Evolutionary conservation across 2,888 invertebrate species (phyloP), one percentile per base, ranked within the genome.

Genomic region (Xestia c-nigrum): DNA sequence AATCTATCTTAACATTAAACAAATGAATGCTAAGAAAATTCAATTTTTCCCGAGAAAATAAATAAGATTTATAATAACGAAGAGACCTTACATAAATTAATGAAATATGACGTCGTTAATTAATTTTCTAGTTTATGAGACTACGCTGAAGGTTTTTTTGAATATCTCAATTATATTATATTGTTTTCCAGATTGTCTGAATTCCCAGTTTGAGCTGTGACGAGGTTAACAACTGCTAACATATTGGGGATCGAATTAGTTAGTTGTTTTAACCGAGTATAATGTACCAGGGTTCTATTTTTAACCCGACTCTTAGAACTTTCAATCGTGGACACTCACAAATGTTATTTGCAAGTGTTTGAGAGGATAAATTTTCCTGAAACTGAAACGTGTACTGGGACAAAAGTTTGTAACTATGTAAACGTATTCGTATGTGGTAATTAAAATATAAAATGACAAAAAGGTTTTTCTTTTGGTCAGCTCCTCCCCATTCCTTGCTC

Each of bases 41-140:
- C 0, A 3, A 1, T 59, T 63, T 59, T 76, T 70, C 31, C 4
- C 43, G 10, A 12, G 38, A 84, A 76, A 63, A 6, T 61, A 68
- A 74, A 80, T 69, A 72, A 70, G 46, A 71, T 75, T 83, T 61
- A 57, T 59, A 72, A 71, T 59, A 69, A 74, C 38, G 46, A 76
- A 74, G 16, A 63, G 21, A 16, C 46, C 16, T 67, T 71, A 12
- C 47, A 64, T 64, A n/a, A 80, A 76, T 71, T 67, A 65, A 64
- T 80, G 19, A 80, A 72, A 76, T 76, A 71, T 71, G 38, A 46
- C 46, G 72, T 52, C 46, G 59, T 71, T 63, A 70, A 84, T 72
- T 76, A 72, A 66, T 69, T 81, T 68, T 64, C 31, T 76, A 57
- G 59, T 71, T 55, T 73, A 66, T 40, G 31, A 69, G 59, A 47